Conservation (phyloP, 2,113 vertebrate genomes). For the Corythornis madagascariensis region DNA sequence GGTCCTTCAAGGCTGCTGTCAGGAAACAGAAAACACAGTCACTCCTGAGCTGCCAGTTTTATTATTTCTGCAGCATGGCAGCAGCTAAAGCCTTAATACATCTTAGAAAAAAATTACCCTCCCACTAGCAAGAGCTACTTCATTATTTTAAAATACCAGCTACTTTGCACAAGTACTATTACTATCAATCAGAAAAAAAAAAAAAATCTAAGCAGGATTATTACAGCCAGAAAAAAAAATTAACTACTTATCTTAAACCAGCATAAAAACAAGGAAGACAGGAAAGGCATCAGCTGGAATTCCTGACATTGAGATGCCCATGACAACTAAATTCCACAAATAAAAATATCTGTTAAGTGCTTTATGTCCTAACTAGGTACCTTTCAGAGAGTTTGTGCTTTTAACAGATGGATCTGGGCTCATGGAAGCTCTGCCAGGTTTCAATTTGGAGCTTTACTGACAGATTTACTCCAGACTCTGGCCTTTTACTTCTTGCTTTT, state of each 20-base stretch:
- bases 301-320: neutral
- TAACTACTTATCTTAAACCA: neutral
- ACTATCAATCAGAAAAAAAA: slow-evolving; percentile 25
- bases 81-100: neutral
- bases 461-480: neutral
- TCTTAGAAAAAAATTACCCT: neutral
- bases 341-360: neutral
- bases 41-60: neutral
- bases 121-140: neutral
- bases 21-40: neutral
- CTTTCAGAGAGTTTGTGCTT: neutral
- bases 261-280: neutral
- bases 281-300: neutral
- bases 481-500: neutral
- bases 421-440: neutral
- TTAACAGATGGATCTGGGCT: neutral
- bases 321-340: neutral
- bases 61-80: neutral
- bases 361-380: neutral
- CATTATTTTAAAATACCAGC: slow-evolving; percentile 41
- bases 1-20: neutral
- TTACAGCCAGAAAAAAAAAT: neutral
- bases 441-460: neutral
- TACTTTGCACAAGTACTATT: slow-evolving; percentile 7
- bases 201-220: neutral